These are phyloP conservation scores for Cylas formicarius DNA, from an alignment of 1,140 invertebrate species.

Conservation along the genomic window DNA sequence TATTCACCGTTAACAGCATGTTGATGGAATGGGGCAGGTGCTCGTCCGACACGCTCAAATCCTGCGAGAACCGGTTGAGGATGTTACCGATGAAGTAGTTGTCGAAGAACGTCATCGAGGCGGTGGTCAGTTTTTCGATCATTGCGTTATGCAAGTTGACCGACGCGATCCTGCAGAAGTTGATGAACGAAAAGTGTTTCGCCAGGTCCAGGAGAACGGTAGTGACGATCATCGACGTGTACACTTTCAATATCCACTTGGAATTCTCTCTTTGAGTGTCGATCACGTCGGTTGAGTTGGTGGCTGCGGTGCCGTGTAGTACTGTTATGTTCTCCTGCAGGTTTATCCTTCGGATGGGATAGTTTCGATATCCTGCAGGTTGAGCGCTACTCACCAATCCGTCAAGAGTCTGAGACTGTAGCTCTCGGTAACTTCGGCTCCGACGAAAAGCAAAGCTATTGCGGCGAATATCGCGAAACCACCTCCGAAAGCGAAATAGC, in stretches of 20 bases:
- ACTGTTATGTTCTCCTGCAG: constrained; percentile 1
- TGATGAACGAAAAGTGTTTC: constrained; percentile 20
- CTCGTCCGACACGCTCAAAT: constrained; percentile 32
- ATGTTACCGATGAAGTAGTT: constrained; percentile 34
- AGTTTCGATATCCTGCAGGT: constrained; percentile 1
- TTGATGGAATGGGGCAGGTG: constrained; percentile 27
- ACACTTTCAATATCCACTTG: constrained; percentile 18
- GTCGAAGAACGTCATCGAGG: constrained; percentile 32
- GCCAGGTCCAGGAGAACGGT: constrained; percentile 20
- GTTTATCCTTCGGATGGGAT: constrained; percentile 10
- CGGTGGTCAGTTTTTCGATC: constrained; percentile 24
- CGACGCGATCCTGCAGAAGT: constrained; percentile 19
- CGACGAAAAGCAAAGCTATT: constrained; percentile 18
- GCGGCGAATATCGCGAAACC: constrained; percentile 22
- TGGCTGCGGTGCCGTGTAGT: too few species aligned
- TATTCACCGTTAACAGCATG: constrained; percentile 21
- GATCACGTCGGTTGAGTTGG: too few species aligned
- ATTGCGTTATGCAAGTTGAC: constrained; percentile 30
- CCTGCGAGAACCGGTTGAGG: constrained; percentile 33
- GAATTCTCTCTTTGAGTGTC: too few species aligned
- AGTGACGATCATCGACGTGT: constrained; percentile 17
- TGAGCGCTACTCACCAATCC: constrained; percentile 21
- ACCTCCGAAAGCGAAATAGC: constrained; percentile 27
- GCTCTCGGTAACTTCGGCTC: constrained; percentile 21
- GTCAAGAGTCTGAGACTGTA: constrained; percentile 25